Evolutionary conservation across 1,140 invertebrate species (phyloP), one percentile per base, ranked within the genome.

Genomic region (Dufourea novaeangliae): DNA sequence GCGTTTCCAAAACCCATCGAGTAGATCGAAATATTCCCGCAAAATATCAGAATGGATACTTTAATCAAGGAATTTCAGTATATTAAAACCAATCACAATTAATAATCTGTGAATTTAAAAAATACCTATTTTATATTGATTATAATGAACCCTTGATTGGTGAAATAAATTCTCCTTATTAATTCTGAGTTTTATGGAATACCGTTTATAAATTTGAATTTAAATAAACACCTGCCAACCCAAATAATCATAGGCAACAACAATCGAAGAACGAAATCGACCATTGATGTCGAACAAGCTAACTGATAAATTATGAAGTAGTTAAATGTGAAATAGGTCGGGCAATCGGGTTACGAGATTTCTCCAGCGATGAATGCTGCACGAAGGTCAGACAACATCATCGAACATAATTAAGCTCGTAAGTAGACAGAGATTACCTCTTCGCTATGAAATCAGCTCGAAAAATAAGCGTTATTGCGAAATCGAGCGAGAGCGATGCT

Each of bases 271-370:
- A 12, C n/a, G 34, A 17, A 74, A 67, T 56, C 29, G 8, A n/a
- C 1, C 12, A 27, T 37, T 25, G 52, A 61, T 37, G 41, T 50
- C 27, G 32, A 39, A 59, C 50, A 32, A 17, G 34, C 25, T n/a
- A 17, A 5, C 7, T 22, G 37, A 44, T 57, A 41, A 67, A 68
- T 78, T 20, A 54, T 46, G n/a, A 32, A 78, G 50, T 57, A 29
- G 56, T 46, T 62, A 27, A 37, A 32, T 6, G 17, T n/a, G 20
- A 75, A 79, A 67, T 75, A 34, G 71, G 77, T 75, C 77, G 29
- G 44, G 54, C 77, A 66, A 67, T 59, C 34, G 32, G 29, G 54
- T 63, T 59, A 56, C 61, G 32, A 56, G 39, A 74, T 67, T 61
- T 75, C 50, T 32, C 63, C 32, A n/a, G 34, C 27, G 50, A 34